Evolutionary conservation across 1,140 invertebrate genomes (phyloP).

Genomic region (Neotoxoptera formosana): DNA sequence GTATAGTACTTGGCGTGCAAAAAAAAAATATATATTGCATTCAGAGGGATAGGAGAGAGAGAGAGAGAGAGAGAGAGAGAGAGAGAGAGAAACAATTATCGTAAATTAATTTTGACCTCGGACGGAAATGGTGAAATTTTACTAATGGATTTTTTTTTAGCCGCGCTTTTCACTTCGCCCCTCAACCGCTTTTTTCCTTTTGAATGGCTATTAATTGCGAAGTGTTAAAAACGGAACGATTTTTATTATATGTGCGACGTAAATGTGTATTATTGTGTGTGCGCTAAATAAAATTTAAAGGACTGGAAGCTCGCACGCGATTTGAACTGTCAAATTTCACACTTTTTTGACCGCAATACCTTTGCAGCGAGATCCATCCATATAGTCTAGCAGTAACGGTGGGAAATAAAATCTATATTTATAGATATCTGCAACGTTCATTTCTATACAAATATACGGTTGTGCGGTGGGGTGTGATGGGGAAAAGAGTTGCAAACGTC

Average conservation of each 20-base stretch:
- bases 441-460: not conserved
- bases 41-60: not conserved
- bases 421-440: not conserved
- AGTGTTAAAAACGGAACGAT: not conserved
- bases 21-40: slow-evolving; percentile 34
- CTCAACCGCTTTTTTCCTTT: not conserved
- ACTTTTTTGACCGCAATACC: not conserved
- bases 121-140: slow-evolving; percentile 52
- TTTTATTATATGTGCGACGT: not conserved
- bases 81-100: slow-evolving; percentile 55
- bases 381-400: not conserved
- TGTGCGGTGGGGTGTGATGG: not conserved
- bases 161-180: not conserved
- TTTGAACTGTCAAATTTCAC: not conserved
- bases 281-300: not conserved
- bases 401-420: not conserved
- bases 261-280: not conserved
- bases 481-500: not conserved
- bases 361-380: not conserved
- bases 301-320: not conserved
- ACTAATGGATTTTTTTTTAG: slow-evolving; percentile 47
- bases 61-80: not conserved
- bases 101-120: slow-evolving; percentile 57
- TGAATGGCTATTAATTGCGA: not conserved
- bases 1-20: slow-evolving; percentile 34